Percentiles rank a stretch among this genome's conserved stretches.
Conservation (phyloP, 2,113 vertebrate genomes). For the Boulengeromyrus knoepffleri region DNA sequence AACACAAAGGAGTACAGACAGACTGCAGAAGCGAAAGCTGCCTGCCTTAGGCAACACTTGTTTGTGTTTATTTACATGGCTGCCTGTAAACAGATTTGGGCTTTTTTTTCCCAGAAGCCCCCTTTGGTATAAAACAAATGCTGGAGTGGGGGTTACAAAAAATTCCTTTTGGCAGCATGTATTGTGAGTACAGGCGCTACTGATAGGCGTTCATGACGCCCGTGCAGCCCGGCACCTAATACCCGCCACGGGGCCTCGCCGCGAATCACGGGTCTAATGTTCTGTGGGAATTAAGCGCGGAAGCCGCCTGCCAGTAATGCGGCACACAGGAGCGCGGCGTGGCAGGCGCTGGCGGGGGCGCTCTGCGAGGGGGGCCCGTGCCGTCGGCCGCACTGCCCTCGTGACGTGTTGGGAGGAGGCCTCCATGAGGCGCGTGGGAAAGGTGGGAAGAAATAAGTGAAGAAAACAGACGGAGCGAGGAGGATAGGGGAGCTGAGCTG, state of each 20-base stretch:
- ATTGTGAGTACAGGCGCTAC: neutral
- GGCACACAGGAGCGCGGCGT: constrained; percentile 7
- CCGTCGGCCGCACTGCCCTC: constrained; percentile 17
- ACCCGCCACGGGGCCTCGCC: neutral
- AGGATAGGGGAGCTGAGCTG: neutral
- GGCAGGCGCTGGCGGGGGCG: neutral
- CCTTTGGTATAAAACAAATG: neutral
- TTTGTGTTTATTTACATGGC: neutral
- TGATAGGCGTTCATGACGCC: neutral
- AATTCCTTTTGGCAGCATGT: neutral
- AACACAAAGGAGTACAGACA: neutral
- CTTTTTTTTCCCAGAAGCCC: neutral
- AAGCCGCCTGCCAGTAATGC: neutral
- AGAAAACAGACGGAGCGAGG: neutral
- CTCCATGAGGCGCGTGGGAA: neutral
- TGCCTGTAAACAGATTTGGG: neutral
- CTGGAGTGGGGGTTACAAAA: neutral
- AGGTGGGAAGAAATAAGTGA: neutral
- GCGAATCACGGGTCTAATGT: neutral
- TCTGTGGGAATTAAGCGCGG: neutral
- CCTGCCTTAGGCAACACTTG: neutral
- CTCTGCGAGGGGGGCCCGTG: neutral
- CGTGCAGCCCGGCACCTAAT: neutral
- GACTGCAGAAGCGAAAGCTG: neutral
- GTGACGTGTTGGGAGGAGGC: neutral